Conservation (phyloP, 2,888 invertebrate genomes). For the Mongoloraphidia duomilia region DNA sequence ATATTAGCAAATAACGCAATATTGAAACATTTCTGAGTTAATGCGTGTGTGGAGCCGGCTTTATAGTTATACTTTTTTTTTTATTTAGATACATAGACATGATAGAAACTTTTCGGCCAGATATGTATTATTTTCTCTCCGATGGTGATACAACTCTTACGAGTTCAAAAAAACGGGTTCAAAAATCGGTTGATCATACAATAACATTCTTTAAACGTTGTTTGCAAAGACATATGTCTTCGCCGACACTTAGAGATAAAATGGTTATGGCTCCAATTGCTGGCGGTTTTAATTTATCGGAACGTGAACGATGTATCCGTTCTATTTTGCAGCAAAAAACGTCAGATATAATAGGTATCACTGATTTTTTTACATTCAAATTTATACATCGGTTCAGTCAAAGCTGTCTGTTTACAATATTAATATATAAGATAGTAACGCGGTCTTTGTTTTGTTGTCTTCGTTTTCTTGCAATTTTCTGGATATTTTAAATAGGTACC, state of each 20-base stretch:
- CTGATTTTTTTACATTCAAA: too few species aligned
- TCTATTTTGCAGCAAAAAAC: conserved; percentile 37
- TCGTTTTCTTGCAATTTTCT: too few species aligned
- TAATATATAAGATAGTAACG: too few species aligned
- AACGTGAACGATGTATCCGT: conserved; percentile 48
- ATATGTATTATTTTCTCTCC: conserved; percentile 66
- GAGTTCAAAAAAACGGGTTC: conserved; percentile 53
- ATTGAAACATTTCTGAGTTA: too few species aligned
- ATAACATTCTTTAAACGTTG: conserved; percentile 52
- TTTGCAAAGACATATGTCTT: conserved; percentile 45
- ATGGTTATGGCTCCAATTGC: conserved; percentile 52
- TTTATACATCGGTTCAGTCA: too few species aligned
- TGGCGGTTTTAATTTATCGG: conserved; percentile 55
- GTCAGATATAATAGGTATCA: too few species aligned
- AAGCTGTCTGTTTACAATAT: too few species aligned
- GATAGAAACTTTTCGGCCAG: conserved; percentile 63
- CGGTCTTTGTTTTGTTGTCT: too few species aligned
- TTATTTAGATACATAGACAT: conserved; percentile 55
- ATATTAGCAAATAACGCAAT: too few species aligned
- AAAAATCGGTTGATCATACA: conserved; percentile 58
- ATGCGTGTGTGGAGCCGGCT: not conserved
- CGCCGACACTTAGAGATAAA: conserved; percentile 34
- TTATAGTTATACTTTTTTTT: not conserved
- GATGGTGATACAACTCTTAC: conserved; percentile 57
- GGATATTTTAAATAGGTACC: too few species aligned